Conservation (phyloP, 2,797 vertebrate genomes). For the Gymnothorax reevesii region DNA sequence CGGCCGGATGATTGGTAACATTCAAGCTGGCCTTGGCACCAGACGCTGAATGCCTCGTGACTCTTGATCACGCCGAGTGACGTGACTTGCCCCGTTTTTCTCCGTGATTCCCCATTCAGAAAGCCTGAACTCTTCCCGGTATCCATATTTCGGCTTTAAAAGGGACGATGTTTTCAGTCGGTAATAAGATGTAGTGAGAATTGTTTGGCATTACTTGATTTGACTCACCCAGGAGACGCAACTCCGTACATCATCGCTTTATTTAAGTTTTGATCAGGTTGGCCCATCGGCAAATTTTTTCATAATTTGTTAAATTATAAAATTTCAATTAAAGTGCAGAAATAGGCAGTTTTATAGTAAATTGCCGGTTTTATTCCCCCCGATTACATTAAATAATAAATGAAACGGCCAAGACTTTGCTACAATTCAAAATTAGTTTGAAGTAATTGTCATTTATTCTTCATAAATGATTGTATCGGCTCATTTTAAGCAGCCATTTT, state of each 20-base stretch:
- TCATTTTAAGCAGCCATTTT: too few relatives aligned
- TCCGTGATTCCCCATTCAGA: slow-evolving; percentile 32
- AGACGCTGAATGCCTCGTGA: slow-evolving; percentile 64
- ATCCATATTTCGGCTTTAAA: not conserved
- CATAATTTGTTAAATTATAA: not conserved
- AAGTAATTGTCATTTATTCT: too few relatives aligned
- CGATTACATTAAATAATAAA: too few relatives aligned
- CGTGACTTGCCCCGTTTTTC: slow-evolving; percentile 58
- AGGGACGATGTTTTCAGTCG: slow-evolving; percentile 2
- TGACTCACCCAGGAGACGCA: not conserved
- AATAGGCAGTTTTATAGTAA: too few relatives aligned
- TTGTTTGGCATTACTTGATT: slow-evolving; percentile 1
- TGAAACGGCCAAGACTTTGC: too few relatives aligned
- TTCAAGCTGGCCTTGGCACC: slow-evolving; percentile 61
- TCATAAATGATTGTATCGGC: too few relatives aligned
- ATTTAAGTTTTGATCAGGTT: not conserved
- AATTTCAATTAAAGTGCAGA: too few relatives aligned
- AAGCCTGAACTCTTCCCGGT: slow-evolving; percentile 8
- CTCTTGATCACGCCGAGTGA: slow-evolving; percentile 51
- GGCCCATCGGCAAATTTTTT: not conserved
- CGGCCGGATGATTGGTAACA: slow-evolving; percentile 42
- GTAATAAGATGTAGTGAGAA: not conserved
- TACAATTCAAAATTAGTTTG: too few relatives aligned
- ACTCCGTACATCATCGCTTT: not conserved
- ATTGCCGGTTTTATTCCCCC: too few relatives aligned